Evolutionary conservation across 1,140 invertebrate species (phyloP).

Genomic region (Paralvinella palmiformis): DNA sequence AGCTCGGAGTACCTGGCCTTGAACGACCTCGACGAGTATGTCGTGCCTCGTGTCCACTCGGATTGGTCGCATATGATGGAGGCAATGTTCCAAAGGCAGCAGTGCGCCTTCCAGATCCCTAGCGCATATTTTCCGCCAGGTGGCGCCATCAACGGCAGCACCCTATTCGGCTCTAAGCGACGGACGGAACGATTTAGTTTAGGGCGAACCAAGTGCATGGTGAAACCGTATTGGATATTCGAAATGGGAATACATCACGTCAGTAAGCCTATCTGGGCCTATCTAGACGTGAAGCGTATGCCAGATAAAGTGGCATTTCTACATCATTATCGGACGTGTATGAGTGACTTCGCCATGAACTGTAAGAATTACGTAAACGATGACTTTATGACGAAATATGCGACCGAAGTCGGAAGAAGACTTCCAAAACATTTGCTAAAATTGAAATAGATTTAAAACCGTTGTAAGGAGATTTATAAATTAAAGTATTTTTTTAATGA

Average conservation of each 20-base stretch:
- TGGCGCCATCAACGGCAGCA: too few relatives aligned
- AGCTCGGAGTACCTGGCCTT: conserved; percentile 38
- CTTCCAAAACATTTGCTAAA: background rate
- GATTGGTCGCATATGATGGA: conserved; percentile 29
- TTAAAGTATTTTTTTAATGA: too few relatives aligned
- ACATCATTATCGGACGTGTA: conserved; percentile 74
- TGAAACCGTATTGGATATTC: background rate
- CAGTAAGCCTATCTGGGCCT: conserved; percentile 30
- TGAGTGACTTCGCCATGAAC: conserved; percentile 25
- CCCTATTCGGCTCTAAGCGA: too few relatives aligned
- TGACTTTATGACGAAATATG: background rate
- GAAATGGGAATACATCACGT: conserved; percentile 3
- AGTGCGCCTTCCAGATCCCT: conserved; percentile 28
- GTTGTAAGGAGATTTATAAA: too few relatives aligned
- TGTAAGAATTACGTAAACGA: background rate
- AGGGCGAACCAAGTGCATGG: background rate
- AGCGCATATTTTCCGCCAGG: conserved; percentile 40
- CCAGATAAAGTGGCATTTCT: conserved; percentile 70
- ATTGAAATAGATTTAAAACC: too few relatives aligned
- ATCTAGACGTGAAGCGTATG: conserved; percentile 23
- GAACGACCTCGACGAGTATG: conserved; percentile 46
- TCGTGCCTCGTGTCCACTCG: conserved; percentile 31
- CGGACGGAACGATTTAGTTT: background rate
- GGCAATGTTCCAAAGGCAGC: background rate
- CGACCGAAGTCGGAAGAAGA: background rate